These are phyloP conservation scores for Dinocampus coccinellae DNA, from an alignment of 2,888 invertebrate genomes.

Conservation along the genomic window DNA sequence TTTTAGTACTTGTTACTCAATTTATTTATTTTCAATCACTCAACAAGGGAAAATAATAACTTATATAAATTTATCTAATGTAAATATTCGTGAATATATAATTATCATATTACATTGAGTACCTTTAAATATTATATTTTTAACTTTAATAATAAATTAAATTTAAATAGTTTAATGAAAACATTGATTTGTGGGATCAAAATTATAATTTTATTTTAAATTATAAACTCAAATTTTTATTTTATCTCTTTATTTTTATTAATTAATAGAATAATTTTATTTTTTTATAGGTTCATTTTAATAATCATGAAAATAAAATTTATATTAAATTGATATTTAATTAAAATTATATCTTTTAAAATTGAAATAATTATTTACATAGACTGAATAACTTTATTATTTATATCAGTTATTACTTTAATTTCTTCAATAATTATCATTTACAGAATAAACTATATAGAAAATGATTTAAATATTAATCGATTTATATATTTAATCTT, in stretches of 20 bases:
- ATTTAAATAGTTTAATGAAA: constrained; percentile 78
- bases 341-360: constrained; percentile 70
- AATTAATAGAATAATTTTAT: constrained; percentile 68
- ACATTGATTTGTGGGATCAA: constrained; percentile 78
- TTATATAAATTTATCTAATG: constrained; percentile 40
- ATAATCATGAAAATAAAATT: constrained; percentile 71
- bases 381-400: constrained; percentile 77
- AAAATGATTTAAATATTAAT: constrained; percentile 72
- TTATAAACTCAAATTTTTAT: constrained; percentile 72
- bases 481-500: constrained; percentile 78
- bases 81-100: constrained; percentile 71
- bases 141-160: constrained; percentile 70
- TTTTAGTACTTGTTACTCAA: constrained; percentile 78
- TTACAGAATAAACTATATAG: constrained; percentile 73
- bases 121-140: constrained; percentile 75
- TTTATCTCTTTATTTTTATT: constrained; percentile 69
- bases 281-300: constrained; percentile 30
- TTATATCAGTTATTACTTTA: constrained; percentile 76
- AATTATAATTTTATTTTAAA: constrained; percentile 70
- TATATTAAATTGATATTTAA: constrained; percentile 74
- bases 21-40: constrained; percentile 75
- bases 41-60: constrained; percentile 72
- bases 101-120: constrained; percentile 76
- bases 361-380: constrained; percentile 74
- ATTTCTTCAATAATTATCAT: constrained; percentile 72